Evolutionary conservation across 1,140 invertebrate species (phyloP).

Genomic region (Bacillus rossius): DNA sequence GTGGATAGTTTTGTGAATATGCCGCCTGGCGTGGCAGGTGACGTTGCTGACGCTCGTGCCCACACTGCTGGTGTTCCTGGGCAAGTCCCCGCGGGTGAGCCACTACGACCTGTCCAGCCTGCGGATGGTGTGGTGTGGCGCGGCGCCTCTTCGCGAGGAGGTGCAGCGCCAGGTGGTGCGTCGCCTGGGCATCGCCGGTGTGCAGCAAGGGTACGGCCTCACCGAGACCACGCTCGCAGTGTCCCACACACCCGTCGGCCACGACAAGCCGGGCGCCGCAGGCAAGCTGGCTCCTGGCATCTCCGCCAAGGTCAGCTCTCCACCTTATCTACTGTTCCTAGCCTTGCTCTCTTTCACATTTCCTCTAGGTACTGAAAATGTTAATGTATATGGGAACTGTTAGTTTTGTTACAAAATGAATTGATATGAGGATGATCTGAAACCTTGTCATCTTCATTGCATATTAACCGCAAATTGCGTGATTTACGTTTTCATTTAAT

Average conservation of each 20-base stretch:
- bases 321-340: too few species aligned
- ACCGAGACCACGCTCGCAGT: conserved; percentile 57
- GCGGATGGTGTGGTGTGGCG: neutral
- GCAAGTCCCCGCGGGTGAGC: conserved; percentile 14
- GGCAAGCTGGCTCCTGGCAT: conserved; percentile 54
- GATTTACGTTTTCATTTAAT: too few species aligned
- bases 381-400: too few species aligned
- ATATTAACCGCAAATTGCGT: too few species aligned
- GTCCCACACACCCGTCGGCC: conserved; percentile 19
- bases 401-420: too few species aligned
- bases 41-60: conserved; percentile 27
- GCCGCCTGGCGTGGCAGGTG: too few species aligned
- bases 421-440: too few species aligned
- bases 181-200: neutral
- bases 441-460: too few species aligned
- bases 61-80: conserved; percentile 23
- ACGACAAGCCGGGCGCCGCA: conserved; percentile 50
- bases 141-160: conserved; percentile 7
- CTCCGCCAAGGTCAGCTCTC: conserved; percentile 47
- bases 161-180: conserved; percentile 1
- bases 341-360: too few species aligned
- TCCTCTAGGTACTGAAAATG: too few species aligned
- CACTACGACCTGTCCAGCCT: conserved; percentile 11
- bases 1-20: too few species aligned
- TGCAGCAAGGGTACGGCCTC: conserved; percentile 58